Percentiles rank a stretch among this genome's conserved stretches.
Evolutionary conservation across 2,888 invertebrate genomes (phyloP).

Genomic region (Heliothis peltigera): DNA sequence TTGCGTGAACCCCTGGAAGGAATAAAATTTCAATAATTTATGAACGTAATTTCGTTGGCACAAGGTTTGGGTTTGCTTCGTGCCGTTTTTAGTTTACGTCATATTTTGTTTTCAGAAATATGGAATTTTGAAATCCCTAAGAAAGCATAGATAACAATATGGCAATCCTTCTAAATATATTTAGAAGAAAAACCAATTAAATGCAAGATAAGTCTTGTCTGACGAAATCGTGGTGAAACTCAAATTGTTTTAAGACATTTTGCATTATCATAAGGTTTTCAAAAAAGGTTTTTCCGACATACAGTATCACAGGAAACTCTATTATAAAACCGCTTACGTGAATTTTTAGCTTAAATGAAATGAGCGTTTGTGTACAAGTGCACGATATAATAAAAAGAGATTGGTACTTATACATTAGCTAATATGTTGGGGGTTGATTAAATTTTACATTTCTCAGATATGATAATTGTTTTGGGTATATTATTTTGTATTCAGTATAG

Average conservation of each 20-base stretch:
- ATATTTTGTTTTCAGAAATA: slow-evolving; percentile 14
- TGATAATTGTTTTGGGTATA: slow-evolving; percentile 27
- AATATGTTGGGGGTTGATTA: slow-evolving; percentile 52
- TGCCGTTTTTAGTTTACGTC: slow-evolving; percentile 37
- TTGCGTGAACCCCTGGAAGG: slow-evolving; percentile 51
- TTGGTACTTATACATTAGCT: slow-evolving; percentile 58
- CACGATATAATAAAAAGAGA: slow-evolving; percentile 56
- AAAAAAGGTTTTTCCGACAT: slow-evolving; percentile 67
- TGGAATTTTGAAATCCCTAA: slow-evolving; percentile 21
- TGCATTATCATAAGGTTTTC: slow-evolving; percentile 69
- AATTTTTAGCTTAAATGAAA: slow-evolving; percentile 64
- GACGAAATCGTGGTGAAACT: slow-evolving; percentile 65
- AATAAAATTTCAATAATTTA: slow-evolving; percentile 58
- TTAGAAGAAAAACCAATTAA: slow-evolving; percentile 52
- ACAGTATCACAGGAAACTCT: slow-evolving; percentile 65
- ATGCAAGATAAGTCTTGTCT: slow-evolving; percentile 52
- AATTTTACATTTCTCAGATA: slow-evolving; percentile 52
- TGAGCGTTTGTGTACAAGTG: slow-evolving; percentile 59
- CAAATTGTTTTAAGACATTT: slow-evolving; percentile 68
- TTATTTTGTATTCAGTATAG: slow-evolving; percentile 24
- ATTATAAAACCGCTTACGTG: slow-evolving; percentile 66
- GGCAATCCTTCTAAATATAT: slow-evolving; percentile 16
- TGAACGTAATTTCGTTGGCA: slow-evolving; percentile 52
- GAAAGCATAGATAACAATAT: neutral
- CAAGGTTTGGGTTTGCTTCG: slow-evolving; percentile 45